A percentile compares a stretch with the other conserved stretches of the same genome.
phyloP scores from a whole-genome alignment of 2,113 vertebrate genomes.

The Ictalurus furcatus region DNA sequence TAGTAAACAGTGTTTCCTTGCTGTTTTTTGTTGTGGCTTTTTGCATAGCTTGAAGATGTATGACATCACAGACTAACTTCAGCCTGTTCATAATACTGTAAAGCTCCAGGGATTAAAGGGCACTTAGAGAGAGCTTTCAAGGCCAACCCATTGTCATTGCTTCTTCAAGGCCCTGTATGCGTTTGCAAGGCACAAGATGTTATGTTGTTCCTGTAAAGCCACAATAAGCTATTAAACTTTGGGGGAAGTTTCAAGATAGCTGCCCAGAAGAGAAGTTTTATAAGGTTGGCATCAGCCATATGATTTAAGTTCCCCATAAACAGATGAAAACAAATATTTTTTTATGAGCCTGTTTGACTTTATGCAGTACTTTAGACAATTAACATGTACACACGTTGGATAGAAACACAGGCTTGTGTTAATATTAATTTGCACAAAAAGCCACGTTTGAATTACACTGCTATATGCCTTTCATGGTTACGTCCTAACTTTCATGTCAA shows the following conservation, averaged over 20 bases:
- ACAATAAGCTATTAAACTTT: conserved; percentile 40
- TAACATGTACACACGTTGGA: conserved; percentile 39
- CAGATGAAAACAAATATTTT: conserved; percentile 64
- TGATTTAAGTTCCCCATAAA: conserved; percentile 62
- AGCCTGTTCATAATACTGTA: conserved; percentile 18
- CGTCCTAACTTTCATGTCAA: neutral
- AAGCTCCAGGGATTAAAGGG: conserved; percentile 15
- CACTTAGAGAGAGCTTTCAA: conserved; percentile 28
- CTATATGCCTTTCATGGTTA: conserved; percentile 11
- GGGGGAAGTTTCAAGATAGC: conserved; percentile 48
- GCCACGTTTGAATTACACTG: conserved; percentile 10
- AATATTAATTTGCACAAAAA: conserved; percentile 46
- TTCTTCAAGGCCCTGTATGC: conserved; percentile 47
- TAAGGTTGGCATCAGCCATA: conserved; percentile 57
- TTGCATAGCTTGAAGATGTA: neutral
- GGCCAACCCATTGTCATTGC: conserved; percentile 47
- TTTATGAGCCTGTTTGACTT: conserved; percentile 41
- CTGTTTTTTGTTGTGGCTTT: conserved; percentile 29
- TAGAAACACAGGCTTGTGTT: conserved; percentile 46
- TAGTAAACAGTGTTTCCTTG: conserved; percentile 12
- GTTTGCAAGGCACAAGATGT: conserved; percentile 58
- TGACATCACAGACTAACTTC: conserved; percentile 27
- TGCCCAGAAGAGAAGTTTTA: conserved; percentile 57
- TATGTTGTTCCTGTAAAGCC: conserved; percentile 46
- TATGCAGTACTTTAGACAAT: conserved; percentile 42